Base-by-base conservation (phyloP, 2,888 invertebrate species). In the Ectemnius continuus region DNA sequence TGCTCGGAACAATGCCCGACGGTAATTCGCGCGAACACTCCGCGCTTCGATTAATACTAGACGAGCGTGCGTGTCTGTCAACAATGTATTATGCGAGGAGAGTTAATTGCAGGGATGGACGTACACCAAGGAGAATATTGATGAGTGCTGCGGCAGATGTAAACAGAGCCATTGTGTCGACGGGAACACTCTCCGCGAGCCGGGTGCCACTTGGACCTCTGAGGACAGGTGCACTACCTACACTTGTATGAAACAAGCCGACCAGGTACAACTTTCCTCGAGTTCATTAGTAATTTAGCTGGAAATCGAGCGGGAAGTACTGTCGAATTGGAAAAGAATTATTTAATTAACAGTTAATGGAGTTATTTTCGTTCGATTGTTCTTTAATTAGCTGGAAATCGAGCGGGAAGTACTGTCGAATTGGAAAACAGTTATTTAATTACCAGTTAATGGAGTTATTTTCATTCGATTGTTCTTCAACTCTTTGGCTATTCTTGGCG, bases 351-450 rank as follows among this genome's bases (percentile, higher is more conserved):
- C n/a, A n/a, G n/a, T n/a, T n/a, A n/a, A n/a, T n/a, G n/a, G n/a
- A n/a, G n/a, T n/a, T n/a, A n/a, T n/a, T n/a, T n/a, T n/a, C n/a
- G n/a, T n/a, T n/a, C n/a, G n/a, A n/a, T n/a, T n/a, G n/a, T n/a
- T n/a, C n/a, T n/a, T n/a, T n/a, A n/a, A n/a, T n/a, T n/a, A n/a
- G n/a, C n/a, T 88, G 96, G 96, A 0, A 87, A 86, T 0, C 85
- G 92, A 1, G 94, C 95, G 0, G 88, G 92, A 64, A 94, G 93
- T 60, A 94, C 94, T 0, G 93, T 93, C 26, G 94, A 95, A 81
- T 97, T 97, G 88, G 96, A 95, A 0, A 93, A 95, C 76, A 94
- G 95, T 78, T 97, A n/a, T n/a, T n/a, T n/a, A n/a, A n/a, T n/a
- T n/a, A n/a, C n/a, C n/a, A n/a, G n/a, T n/a, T n/a, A n/a, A n/a